These are phyloP conservation scores for Trigoniulus corallinus DNA, from an alignment of 1,140 invertebrate species.

Conservation along the genomic window DNA sequence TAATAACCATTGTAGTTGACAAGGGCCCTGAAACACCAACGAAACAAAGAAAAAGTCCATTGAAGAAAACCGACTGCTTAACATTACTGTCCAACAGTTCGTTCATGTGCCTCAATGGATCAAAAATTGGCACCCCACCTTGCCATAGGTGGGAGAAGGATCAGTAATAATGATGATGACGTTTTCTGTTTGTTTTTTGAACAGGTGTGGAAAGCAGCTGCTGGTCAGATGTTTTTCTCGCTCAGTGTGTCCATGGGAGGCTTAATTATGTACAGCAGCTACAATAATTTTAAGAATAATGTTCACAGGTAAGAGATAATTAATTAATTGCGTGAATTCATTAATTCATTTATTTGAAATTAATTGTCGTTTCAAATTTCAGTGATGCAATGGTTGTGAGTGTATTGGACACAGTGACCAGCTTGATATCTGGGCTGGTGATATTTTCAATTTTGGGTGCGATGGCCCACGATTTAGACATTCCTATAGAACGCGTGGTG, in stretches of 20 bases:
- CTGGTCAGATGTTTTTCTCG: constrained; percentile 34
- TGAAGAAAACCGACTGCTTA: too few relatives aligned
- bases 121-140: too few relatives aligned
- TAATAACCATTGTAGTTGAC: too few relatives aligned
- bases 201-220: constrained; percentile 31
- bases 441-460: constrained; percentile 30
- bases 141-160: too few relatives aligned
- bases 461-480: constrained; percentile 20
- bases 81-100: too few relatives aligned
- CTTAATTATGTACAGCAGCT: constrained; percentile 32
- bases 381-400: constrained; percentile 29
- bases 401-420: constrained; percentile 25
- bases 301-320: constrained; percentile 17
- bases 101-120: too few relatives aligned
- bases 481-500: constrained; percentile 16
- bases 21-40: too few relatives aligned
- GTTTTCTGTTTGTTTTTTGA: too few relatives aligned
- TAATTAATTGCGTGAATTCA: not conserved
- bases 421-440: constrained; percentile 27
- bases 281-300: constrained; percentile 31
- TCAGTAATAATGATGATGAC: too few relatives aligned
- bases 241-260: constrained; percentile 31
- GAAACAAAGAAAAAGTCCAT: too few relatives aligned
- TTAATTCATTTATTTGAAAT: constrained; percentile 15
- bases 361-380: constrained; percentile 5